These are phyloP conservation scores for Sinella curviseta DNA, from an alignment of 1,140 invertebrate species.

Conservation along the genomic window DNA sequence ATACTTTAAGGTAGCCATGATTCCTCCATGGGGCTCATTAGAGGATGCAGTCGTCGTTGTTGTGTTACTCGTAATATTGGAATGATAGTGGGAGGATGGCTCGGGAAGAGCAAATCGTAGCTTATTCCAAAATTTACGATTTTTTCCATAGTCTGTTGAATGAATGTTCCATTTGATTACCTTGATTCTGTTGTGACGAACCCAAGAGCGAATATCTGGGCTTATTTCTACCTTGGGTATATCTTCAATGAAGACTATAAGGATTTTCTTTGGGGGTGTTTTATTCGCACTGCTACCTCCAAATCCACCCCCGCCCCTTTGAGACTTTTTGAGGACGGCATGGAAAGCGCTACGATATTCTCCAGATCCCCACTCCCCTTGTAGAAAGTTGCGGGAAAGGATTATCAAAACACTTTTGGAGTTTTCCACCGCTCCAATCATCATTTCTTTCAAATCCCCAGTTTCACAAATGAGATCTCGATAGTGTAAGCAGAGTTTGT, in stretches of 20 bases:
- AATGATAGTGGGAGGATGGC: constrained; percentile 44
- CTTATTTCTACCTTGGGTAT: constrained; percentile 34
- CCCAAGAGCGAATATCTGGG: constrained; percentile 39
- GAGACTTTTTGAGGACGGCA: constrained; percentile 71
- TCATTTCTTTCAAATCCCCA: constrained; percentile 40
- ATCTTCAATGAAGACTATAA: constrained; percentile 42
- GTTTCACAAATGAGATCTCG: constrained; percentile 58
- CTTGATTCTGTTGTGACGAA: constrained; percentile 30
- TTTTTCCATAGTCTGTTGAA: constrained; percentile 24
- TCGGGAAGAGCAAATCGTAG: constrained; percentile 43
- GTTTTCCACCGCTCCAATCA: constrained; percentile 42
- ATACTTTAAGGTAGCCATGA: constrained; percentile 31
- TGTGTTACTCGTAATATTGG: constrained; percentile 47
- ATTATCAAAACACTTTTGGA: constrained; percentile 69
- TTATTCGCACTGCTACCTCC: not conserved
- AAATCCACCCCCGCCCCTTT: not conserved
- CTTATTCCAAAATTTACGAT: constrained; percentile 41
- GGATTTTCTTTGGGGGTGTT: constrained; percentile 9
- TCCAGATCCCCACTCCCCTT: constrained; percentile 83
- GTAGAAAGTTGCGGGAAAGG: constrained; percentile 80
- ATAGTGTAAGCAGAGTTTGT: constrained; percentile 69
- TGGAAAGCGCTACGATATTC: constrained; percentile 82
- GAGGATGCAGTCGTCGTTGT: constrained; percentile 42
- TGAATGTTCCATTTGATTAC: constrained; percentile 30
- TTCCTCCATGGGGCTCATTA: constrained; percentile 3